phyloP scores from a whole-genome alignment of 2,797 vertebrate genomes.

The Ctenopoma kingsleyae region DNA sequence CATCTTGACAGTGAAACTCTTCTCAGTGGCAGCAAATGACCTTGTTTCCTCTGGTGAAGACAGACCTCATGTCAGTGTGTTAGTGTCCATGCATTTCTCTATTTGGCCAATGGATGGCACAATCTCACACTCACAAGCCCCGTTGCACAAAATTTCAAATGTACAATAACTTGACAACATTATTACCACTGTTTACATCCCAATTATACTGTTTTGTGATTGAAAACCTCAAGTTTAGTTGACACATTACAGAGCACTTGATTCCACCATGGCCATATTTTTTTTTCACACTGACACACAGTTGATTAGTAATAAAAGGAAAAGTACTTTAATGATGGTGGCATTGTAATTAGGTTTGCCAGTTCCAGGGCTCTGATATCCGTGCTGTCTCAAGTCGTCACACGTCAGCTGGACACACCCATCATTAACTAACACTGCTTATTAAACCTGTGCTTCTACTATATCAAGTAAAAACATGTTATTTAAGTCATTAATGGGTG shows the following conservation, averaged over 20 bases:
- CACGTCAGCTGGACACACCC: too few species aligned
- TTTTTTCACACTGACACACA: background rate
- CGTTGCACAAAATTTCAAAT: background rate
- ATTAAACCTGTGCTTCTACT: background rate
- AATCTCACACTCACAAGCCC: background rate
- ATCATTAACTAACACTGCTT: too few species aligned
- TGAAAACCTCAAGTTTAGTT: background rate
- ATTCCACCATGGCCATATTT: background rate
- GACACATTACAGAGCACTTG: background rate
- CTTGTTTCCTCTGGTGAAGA: conserved; percentile 87
- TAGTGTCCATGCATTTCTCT: conserved; percentile 26
- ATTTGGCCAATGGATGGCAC: conserved; percentile 28
- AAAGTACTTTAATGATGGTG: background rate
- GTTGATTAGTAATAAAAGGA: background rate
- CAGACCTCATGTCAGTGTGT: conserved; percentile 21
- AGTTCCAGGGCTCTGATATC: too few species aligned
- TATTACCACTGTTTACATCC: background rate
- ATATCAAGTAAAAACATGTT: background rate
- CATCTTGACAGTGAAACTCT: conserved; percentile 92
- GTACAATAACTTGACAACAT: background rate
- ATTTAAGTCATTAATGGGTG: background rate
- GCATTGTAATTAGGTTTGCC: background rate
- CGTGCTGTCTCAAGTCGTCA: too few species aligned
- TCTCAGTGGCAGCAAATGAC: conserved; percentile 88
- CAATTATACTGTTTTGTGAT: background rate